Evolutionary conservation across 2,113 vertebrate genomes (phyloP).

Genomic region (Macquaria ambigua): DNA sequence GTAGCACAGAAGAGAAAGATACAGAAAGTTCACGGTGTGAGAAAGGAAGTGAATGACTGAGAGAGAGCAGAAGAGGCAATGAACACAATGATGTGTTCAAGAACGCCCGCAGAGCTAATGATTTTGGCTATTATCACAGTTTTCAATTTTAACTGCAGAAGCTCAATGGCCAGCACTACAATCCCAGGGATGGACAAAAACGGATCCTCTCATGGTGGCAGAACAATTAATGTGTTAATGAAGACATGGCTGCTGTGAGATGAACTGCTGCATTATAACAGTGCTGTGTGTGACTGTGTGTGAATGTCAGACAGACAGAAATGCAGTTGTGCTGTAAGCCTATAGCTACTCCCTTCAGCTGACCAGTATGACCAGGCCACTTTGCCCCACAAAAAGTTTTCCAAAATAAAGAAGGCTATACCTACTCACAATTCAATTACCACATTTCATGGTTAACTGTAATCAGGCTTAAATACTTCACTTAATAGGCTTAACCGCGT

Average conservation of each 20-base stretch:
- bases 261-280: constrained; percentile 12
- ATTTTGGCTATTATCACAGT: constrained; percentile 58
- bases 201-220: constrained; percentile 23
- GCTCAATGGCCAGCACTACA: not conserved
- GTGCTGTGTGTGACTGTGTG: not conserved
- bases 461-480: constrained; percentile 59
- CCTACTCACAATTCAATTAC: constrained; percentile 43
- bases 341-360: not conserved
- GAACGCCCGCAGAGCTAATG: constrained; percentile 64
- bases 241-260: constrained; percentile 45
- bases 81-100: constrained; percentile 41
- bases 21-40: not conserved
- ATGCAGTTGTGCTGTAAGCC: not conserved
- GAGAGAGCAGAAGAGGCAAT: constrained; percentile 31
- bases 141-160: constrained; percentile 72
- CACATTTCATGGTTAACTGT: constrained; percentile 58
- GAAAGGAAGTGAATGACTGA: not conserved
- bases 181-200: constrained; percentile 27
- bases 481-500: constrained; percentile 61
- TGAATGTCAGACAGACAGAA: not conserved
- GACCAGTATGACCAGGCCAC: constrained; percentile 22
- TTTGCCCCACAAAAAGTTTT: constrained; percentile 4
- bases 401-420: constrained; percentile 18
- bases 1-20: not conserved
- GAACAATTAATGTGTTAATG: constrained; percentile 52